A percentile compares a stretch with the other conserved stretches of the same genome.
phyloP scores from a whole-genome alignment of 2,797 vertebrate species.

The Lutjanus campechanus region DNA sequence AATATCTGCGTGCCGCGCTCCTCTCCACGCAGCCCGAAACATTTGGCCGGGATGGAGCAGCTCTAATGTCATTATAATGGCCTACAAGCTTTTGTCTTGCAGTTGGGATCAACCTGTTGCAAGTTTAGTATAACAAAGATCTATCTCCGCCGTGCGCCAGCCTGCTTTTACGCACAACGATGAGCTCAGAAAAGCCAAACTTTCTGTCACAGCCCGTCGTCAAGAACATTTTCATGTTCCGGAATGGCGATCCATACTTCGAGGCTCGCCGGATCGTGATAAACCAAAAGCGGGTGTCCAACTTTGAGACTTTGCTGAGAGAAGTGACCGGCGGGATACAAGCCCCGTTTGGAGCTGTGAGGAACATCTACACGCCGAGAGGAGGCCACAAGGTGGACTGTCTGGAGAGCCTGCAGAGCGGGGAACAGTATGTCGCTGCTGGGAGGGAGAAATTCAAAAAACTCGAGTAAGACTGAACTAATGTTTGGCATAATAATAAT shows the following conservation, averaged over 20 bases:
- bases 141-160: constrained; percentile 1
- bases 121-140: constrained; percentile 22
- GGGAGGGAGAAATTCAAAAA: constrained; percentile 96
- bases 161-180: constrained; percentile 55
- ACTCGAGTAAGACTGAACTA: constrained; percentile 89
- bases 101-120: constrained; percentile 17
- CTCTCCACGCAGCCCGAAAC: not conserved
- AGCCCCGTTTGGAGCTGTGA: constrained; percentile 94
- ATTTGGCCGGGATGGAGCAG: constrained; percentile 35
- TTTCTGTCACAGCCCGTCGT: constrained; percentile 93
- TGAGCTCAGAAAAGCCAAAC: constrained; percentile 84
- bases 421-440: constrained; percentile 95
- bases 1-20: constrained; percentile 2
- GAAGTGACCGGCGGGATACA: constrained; percentile 94
- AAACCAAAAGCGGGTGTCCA: constrained; percentile 92
- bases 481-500: not conserved
- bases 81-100: not conserved
- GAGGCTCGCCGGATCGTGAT: constrained; percentile 93
- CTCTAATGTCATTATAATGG: constrained; percentile 54
- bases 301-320: constrained; percentile 93
- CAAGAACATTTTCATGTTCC: constrained; percentile 93
- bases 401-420: constrained; percentile 91
- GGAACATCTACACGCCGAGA: constrained; percentile 95
- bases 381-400: constrained; percentile 91
- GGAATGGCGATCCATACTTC: constrained; percentile 95